Conservation (phyloP, 2,888 invertebrate species). For the Muschampia plurimacula region DNA sequence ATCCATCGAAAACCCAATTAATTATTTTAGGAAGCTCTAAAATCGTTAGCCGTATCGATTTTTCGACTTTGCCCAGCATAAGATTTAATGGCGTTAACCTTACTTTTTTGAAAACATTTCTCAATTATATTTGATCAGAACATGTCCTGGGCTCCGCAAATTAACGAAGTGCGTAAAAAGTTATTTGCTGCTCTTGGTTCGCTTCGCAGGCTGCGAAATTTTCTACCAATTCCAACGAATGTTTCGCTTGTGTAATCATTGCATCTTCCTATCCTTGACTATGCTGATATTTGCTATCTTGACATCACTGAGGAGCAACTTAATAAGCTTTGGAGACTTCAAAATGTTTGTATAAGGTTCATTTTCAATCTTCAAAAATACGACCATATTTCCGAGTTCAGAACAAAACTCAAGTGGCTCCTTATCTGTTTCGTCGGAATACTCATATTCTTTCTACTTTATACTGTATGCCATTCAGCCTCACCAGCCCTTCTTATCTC, state of each 20-base stretch:
- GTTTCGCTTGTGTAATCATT: background rate
- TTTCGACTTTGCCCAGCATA: too few relatives aligned
- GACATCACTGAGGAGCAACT: constrained; percentile 1
- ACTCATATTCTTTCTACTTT: background rate
- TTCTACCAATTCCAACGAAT: background rate
- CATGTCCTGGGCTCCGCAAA: background rate
- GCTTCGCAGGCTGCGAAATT: background rate
- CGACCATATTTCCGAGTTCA: background rate
- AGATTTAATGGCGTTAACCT: too few relatives aligned
- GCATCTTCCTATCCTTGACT: background rate
- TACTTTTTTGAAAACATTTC: too few relatives aligned
- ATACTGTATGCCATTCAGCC: background rate
- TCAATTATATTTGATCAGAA: too few relatives aligned
- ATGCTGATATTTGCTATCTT: constrained; percentile 1
- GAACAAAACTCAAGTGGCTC: background rate
- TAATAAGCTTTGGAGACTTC: background rate
- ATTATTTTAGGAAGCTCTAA: too few relatives aligned
- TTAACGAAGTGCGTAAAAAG: background rate
- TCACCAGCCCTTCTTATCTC: background rate
- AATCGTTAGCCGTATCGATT: too few relatives aligned
- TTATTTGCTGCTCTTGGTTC: background rate
- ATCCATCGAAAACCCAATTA: too few relatives aligned
- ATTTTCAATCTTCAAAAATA: background rate
- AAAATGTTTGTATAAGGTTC: background rate
- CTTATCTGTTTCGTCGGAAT: background rate